phyloP scores from a whole-genome alignment of 2,113 vertebrate genomes.

The Zosterops pallidus region DNA sequence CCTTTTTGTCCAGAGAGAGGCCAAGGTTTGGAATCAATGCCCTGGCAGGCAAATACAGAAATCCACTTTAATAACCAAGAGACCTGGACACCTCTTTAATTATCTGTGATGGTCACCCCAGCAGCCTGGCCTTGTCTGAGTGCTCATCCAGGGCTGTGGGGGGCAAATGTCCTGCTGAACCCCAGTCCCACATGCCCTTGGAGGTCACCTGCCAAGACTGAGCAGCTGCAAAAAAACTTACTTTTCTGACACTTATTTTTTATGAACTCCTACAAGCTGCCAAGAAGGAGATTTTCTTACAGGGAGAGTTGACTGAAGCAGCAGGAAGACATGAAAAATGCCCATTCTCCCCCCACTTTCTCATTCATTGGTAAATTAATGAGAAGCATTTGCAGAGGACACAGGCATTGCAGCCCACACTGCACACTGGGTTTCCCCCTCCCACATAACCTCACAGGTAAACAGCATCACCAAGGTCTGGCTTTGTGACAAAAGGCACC shows the following conservation, averaged over 20 bases:
- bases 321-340: conserved; percentile 2
- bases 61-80: not conserved
- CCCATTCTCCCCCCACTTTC: not conserved
- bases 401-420: not conserved
- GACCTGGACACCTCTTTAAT: not conserved
- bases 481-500: not conserved
- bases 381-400: conserved; percentile 30
- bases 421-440: not conserved
- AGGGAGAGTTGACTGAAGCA: not conserved
- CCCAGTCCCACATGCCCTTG: not conserved
- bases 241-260: not conserved
- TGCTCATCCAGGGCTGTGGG: not conserved
- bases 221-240: not conserved
- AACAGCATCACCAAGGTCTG: not conserved
- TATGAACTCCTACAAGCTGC: not conserved
- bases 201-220: not conserved
- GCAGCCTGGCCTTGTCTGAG: not conserved
- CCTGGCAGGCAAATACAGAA: not conserved
- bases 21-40: not conserved
- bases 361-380: conserved; percentile 11
- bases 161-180: accelerated
- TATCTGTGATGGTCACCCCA: not conserved
- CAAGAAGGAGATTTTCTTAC: not conserved
- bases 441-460: not conserved
- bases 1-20: not conserved